Base-by-base conservation (phyloP, 64 coral and sea anemone species). In the Dendrophyllia cribrosa region DNA sequence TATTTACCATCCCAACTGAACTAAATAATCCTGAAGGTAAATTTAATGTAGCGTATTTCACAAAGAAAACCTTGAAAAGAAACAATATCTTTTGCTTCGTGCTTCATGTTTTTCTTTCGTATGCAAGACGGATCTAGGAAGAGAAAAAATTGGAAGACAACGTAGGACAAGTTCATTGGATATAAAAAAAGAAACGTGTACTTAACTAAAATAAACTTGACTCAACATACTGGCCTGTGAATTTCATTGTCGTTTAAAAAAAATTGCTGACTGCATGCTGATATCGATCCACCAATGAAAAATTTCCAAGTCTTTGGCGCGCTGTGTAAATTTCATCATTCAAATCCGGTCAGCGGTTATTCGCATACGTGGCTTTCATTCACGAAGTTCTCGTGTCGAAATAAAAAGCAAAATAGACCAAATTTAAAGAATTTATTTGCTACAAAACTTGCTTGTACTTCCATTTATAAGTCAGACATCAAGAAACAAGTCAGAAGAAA, bases 321-420 rank as follows among this genome's bases (percentile, higher is more conserved):
- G 16, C 58, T 23, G 78, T n/a, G 62, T 45, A 19, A 66, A 84
- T 84, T 68, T 84, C 62, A 68, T 84, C 80, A 84, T 66, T 51
- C 7, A 23, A 9, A 4, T 84, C 80, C 62, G 80, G 80, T 68
- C 80, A 84, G 80, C 80, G 61, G 80, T 66, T 51, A 23, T 51
- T 84, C 80, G 47, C 13, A 49, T 84, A 84, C 80, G 80, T 84
- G 80, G 80, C 80, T 67, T 67, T 10, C 20, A 0, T 6, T 67
- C 19, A 20, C 9, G 16, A 9, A 46, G 59, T 47, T 59, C 9
- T 82, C 53, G 15, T 82, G 79, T 64, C 43, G 60, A 80, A 80
- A 61, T 44, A 20, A 13, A 70, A 10, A 70, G 24, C 77, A 75
- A 50, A 15, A 50, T 75, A 20, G 14, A 49, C 20, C 53, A 56